phyloP scores from a whole-genome alignment of 2,888 invertebrate species.

The Junonia oenone region DNA sequence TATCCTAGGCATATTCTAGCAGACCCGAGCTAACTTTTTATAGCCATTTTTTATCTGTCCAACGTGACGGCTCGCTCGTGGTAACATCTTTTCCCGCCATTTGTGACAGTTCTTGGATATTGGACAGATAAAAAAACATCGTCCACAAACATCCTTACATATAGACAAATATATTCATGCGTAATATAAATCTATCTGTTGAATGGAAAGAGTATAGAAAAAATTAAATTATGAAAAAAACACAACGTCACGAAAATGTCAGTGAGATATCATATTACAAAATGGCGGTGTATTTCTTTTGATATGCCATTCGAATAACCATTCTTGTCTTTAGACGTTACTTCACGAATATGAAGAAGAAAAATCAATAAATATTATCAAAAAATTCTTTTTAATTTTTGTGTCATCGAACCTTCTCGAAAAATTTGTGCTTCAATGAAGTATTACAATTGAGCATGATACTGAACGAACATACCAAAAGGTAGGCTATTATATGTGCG shows the following conservation, averaged over 20 bases:
- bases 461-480: constrained; percentile 23
- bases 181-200: constrained; percentile 21
- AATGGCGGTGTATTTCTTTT: constrained; percentile 21
- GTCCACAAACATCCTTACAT: constrained; percentile 46
- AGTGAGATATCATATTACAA: constrained; percentile 15
- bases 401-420: no score
- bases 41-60: constrained; percentile 43
- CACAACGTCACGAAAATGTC: constrained; percentile 4
- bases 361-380: background rate
- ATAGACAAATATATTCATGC: constrained; percentile 56
- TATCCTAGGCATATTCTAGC: constrained; percentile 63
- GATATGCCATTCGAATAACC: constrained; percentile 30
- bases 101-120: constrained; percentile 37
- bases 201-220: constrained; percentile 18
- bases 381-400: no score
- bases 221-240: constrained; percentile 4
- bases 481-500: constrained; percentile 13
- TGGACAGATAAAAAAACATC: constrained; percentile 47
- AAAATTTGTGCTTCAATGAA: constrained; percentile 18
- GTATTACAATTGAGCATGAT: constrained; percentile 33
- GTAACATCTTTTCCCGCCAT: constrained; percentile 30
- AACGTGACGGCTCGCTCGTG: constrained; percentile 31
- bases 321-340: constrained; percentile 2
- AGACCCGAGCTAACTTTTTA: constrained; percentile 56
- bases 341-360: constrained; percentile 3